A percentile compares a stretch with the other conserved stretches of the same genome.
Conservation (phyloP, 2,113 vertebrate genomes). For the Lutjanus erythropterus region DNA sequence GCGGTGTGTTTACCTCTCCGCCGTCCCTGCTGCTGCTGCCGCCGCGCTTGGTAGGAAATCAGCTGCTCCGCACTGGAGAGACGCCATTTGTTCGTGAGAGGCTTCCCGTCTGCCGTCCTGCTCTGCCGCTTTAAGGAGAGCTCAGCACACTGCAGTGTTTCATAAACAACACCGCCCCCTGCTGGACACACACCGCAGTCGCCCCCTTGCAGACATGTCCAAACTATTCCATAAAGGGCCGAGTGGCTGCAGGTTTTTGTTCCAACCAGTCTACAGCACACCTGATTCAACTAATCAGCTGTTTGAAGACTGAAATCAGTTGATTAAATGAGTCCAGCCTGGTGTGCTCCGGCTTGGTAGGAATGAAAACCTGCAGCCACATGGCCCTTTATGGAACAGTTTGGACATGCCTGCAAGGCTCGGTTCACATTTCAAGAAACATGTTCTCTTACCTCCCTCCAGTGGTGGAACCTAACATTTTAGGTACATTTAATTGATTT, state of each 20-base stretch:
- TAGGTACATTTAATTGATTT: background rate
- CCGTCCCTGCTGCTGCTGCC: slow-evolving; percentile 56
- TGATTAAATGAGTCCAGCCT: too few species aligned
- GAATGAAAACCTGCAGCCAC: too few species aligned
- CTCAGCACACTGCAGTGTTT: background rate
- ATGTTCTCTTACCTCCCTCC: background rate
- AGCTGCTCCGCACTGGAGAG: slow-evolving; percentile 79
- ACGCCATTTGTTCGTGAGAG: slow-evolving; percentile 83
- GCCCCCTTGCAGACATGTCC: background rate
- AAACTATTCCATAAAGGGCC: too few species aligned
- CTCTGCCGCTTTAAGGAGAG: slow-evolving; percentile 53
- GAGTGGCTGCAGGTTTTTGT: too few species aligned
- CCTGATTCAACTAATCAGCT: too few species aligned
- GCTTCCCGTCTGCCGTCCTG: slow-evolving; percentile 58
- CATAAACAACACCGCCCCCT: slow-evolving; percentile 47
- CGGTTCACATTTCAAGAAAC: too few species aligned
- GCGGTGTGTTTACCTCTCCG: slow-evolving; percentile 70
- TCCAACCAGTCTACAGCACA: too few species aligned
- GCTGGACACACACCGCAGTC: background rate
- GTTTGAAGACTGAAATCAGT: too few species aligned
- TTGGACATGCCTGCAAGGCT: too few species aligned
- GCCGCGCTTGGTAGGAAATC: slow-evolving; percentile 72
- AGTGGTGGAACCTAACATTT: background rate
- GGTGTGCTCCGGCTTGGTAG: too few species aligned
- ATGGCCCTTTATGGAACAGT: too few species aligned